Evolutionary conservation across 2,797 vertebrate genomes (phyloP).

Genomic region (Enteromius viviparus): DNA sequence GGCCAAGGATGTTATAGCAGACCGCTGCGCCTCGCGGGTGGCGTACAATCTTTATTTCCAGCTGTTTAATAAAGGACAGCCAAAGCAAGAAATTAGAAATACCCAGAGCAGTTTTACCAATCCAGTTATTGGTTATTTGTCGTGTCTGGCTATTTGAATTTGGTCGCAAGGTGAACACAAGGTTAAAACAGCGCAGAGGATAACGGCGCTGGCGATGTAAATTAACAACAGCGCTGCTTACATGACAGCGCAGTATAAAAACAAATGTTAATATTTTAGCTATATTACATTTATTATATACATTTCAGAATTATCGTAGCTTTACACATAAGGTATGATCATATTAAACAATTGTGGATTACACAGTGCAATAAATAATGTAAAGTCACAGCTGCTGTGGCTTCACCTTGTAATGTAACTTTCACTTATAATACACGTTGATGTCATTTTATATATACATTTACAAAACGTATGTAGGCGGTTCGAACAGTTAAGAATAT

Average conservation of each 20-base stretch:
- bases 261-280: rapidly evolving
- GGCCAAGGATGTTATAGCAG: constrained; percentile 44
- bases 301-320: neutral
- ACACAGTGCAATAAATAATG: neutral
- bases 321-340: neutral
- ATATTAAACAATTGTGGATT: neutral
- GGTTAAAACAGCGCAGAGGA: constrained; percentile 66
- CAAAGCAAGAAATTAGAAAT: neutral
- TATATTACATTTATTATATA: neutral
- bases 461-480: neutral
- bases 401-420: neutral
- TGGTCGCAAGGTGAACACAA: constrained; percentile 80
- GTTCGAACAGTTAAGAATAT: no score
- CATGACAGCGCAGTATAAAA: neutral
- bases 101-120: neutral
- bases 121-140: neutral
- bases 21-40: neutral
- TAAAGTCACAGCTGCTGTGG: neutral
- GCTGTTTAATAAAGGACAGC: neutral
- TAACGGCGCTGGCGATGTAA: neutral
- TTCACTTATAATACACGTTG: neutral
- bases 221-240: neutral
- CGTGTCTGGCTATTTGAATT: neutral
- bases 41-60: neutral
- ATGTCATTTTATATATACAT: neutral